phyloP scores from a whole-genome alignment of 2,113 vertebrate genomes.

The Muntiacus reevesi region DNA sequence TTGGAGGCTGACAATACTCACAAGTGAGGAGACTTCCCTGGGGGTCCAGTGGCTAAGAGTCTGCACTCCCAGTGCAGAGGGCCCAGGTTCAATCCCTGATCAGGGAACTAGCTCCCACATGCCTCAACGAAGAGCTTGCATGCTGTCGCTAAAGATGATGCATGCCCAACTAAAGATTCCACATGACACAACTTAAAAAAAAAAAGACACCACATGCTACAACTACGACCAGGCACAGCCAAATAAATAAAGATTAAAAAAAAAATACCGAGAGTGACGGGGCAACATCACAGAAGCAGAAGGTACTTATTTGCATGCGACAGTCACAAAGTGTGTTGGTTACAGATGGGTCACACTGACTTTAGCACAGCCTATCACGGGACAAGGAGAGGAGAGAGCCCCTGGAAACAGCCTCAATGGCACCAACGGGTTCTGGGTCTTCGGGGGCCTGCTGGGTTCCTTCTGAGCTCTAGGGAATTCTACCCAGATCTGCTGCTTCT shows the following conservation, averaged over 20 bases:
- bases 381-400: not conserved
- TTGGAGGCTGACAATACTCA: not conserved
- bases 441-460: not conserved
- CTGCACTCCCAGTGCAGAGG: not conserved
- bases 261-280: fast-evolving
- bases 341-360: not conserved
- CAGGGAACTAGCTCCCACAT: not conserved
- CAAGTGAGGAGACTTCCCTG: not conserved
- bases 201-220: not conserved
- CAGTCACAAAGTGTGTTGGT: not conserved
- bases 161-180: not conserved
- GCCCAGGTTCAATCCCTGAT: not conserved
- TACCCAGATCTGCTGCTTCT: fast-evolving
- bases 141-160: not conserved
- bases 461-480: not conserved
- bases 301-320: fast-evolving
- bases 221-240: not conserved
- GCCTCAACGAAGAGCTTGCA: not conserved
- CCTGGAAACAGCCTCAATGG: not conserved
- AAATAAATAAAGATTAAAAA: not conserved
- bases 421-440: not conserved
- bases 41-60: not conserved
- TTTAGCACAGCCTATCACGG: fast-evolving
- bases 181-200: not conserved
- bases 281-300: not conserved